Evolutionary conservation across 1,140 invertebrate genomes (phyloP).

Genomic region (Gonioctena quinquepunctata): DNA sequence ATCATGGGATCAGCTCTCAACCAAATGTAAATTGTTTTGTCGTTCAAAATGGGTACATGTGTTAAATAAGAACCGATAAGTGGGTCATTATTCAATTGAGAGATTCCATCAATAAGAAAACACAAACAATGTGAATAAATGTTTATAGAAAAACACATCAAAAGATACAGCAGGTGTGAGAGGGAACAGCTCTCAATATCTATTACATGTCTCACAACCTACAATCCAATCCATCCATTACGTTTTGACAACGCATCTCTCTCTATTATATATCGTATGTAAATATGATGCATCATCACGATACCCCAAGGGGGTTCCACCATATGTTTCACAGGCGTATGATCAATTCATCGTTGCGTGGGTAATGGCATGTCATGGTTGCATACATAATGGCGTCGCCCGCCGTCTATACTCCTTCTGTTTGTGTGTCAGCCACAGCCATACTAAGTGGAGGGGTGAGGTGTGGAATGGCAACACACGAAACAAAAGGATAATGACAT

Average conservation of each 20-base stretch:
- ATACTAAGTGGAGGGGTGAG: neutral
- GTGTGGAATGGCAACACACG: neutral
- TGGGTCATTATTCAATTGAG: too few species aligned
- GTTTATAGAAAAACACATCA: too few species aligned
- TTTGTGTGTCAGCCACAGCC: neutral
- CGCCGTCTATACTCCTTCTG: neutral
- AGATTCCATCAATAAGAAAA: too few species aligned
- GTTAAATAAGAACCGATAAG: too few species aligned
- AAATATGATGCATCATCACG: constrained; percentile 5
- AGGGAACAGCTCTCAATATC: too few species aligned
- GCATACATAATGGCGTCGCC: neutral
- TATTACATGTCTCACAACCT: too few species aligned
- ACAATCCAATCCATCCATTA: neutral
- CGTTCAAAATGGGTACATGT: too few species aligned
- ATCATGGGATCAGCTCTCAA: too few species aligned
- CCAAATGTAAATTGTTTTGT: too few species aligned
- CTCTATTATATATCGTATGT: constrained; percentile 10
- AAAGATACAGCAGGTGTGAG: too few species aligned
- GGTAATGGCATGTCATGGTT: neutral
- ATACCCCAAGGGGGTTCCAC: constrained; percentile 11
- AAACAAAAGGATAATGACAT: neutral
- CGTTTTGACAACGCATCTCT: neutral
- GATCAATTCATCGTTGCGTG: constrained; percentile 16
- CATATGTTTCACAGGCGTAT: constrained; percentile 20
- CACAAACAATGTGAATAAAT: too few species aligned